Evolutionary conservation across 2,797 vertebrate genomes (phyloP).

Genomic region (Denticeps clupeoides): DNA sequence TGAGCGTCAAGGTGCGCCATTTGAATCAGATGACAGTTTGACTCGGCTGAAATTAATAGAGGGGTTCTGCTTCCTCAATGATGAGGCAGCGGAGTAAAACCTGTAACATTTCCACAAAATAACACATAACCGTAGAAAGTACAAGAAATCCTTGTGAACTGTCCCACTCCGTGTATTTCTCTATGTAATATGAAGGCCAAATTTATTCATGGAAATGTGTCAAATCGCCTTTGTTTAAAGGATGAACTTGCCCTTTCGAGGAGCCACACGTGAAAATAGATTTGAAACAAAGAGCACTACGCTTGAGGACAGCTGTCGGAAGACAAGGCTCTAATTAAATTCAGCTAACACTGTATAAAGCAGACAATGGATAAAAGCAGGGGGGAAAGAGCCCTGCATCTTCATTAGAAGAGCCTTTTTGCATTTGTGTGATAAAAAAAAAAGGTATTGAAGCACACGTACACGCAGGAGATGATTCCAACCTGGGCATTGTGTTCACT

Average conservation of each 20-base stretch:
- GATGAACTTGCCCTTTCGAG: constrained; percentile 6
- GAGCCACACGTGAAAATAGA: constrained; percentile 11
- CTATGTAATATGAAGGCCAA: constrained; percentile 3
- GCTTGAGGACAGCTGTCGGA: constrained; percentile 24
- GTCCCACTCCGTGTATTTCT: too few relatives aligned
- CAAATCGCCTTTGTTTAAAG: constrained; percentile 2
- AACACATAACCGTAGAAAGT: too few relatives aligned
- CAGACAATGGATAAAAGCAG: constrained; percentile 20
- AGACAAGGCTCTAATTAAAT: constrained; percentile 30
- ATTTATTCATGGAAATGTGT: constrained; percentile 3
- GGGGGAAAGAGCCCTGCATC: constrained; percentile 6
- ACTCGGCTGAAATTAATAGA: too few relatives aligned
- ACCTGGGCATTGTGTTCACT: background rate
- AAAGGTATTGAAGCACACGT: constrained; percentile 10
- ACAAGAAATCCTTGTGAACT: too few relatives aligned
- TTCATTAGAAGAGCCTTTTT: constrained; percentile 30
- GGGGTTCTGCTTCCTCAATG: too few relatives aligned
- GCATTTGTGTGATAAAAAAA: constrained; percentile 18
- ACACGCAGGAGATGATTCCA: constrained; percentile 30
- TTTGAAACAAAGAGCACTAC: constrained; percentile 15
- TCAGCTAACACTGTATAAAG: constrained; percentile 17
- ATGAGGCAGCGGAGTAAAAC: too few relatives aligned
- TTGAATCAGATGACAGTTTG: too few relatives aligned
- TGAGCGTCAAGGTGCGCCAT: too few relatives aligned
- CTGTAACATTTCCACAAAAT: too few relatives aligned